Evolutionary conservation across 2,797 vertebrate species (phyloP), one percentile per base, ranked within the genome.

Genomic region (Siniperca undulata): DNA sequence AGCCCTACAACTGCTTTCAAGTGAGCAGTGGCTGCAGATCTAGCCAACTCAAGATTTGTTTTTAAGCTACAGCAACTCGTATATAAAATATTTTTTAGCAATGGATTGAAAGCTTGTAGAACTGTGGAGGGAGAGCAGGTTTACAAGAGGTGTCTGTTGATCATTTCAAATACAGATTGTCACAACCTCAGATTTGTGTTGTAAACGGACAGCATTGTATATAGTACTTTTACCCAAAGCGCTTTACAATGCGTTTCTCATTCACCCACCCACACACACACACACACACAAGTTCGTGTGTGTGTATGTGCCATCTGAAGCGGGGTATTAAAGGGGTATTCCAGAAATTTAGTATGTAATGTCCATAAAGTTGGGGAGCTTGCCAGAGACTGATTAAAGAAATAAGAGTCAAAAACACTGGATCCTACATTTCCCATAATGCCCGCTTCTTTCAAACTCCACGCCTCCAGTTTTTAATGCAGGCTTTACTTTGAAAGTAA

Each of bases 1-100:
- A 78, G 22, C 30, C 69, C 40, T n/a, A 22, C 30, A 62, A 19
- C 38, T 14, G 36, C 65, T 77, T 73, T 70, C 52, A 78, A 62
- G 67, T 55, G 46, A 73, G 12, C 38, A 7, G 16, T 20, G 27
- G 30, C 72, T 78, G 74, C 58, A 68, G 59, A 75, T 80, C 6
- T 13, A 36, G 40, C 30, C 30, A 30, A 30, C 30, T 30, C 30
- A 30, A 30, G 30, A 78, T 36, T 52, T 67, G 20, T 14, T 56
- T 46, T 46, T 52, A 34, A 62, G 22, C 20, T 67, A 24, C 16
- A 42, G 20, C 30, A 56, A 14, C 20, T 53, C 1, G 24, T 27
- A 4, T 52, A 56, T 44, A 6, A 44, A 66, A 36, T n/a, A 11
- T 40, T 34, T 58, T 34, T 30, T 22, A 16, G 6, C 12, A 27